A percentile compares a stretch with the other conserved stretches of the same genome.
These are phyloP conservation scores for Arbacia lixula DNA, from an alignment of 53 echinoderm and acorn worm genomes.

Conservation along the genomic window DNA sequence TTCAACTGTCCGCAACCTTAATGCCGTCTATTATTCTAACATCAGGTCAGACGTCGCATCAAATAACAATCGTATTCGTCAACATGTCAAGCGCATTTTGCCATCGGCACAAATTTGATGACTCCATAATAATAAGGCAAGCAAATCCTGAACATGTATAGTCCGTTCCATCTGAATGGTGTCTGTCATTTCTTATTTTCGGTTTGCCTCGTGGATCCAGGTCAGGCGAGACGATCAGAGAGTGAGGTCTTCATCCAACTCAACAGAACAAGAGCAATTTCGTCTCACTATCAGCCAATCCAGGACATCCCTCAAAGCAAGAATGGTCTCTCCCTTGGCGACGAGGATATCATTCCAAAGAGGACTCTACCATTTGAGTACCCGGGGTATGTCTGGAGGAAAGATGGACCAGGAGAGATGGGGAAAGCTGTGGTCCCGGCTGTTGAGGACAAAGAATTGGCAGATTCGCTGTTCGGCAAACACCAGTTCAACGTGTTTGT, in stretches of 20 bases:
- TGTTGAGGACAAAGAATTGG: constrained; percentile 34
- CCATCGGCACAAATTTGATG: too few relatives aligned
- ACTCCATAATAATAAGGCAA: too few relatives aligned
- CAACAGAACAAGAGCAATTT: constrained; percentile 29
- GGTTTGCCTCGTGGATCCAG: too few relatives aligned
- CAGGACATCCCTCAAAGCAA: neutral
- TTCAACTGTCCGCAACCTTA: too few relatives aligned
- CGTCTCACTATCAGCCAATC: neutral
- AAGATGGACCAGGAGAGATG: constrained; percentile 67
- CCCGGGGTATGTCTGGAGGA: constrained; percentile 33
- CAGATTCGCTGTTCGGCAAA: constrained; percentile 56
- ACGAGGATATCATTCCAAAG: neutral
- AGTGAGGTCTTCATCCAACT: constrained; percentile 33
- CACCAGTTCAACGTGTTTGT: constrained; percentile 76
- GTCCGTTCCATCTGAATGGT: too few relatives aligned
- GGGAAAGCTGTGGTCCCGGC: constrained; percentile 63
- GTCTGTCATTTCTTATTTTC: too few relatives aligned
- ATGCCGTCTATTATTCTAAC: too few relatives aligned
- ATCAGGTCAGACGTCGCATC: too few relatives aligned
- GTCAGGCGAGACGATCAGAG: too few relatives aligned
- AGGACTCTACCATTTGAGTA: constrained; percentile 47
- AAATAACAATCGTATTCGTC: too few relatives aligned
- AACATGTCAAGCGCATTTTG: too few relatives aligned
- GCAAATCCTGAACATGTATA: too few relatives aligned
- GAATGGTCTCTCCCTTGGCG: neutral